These are phyloP conservation scores for Zaprionus bogoriensis DNA, from an alignment of 2,888 invertebrate genomes.

Conservation along the genomic window DNA sequence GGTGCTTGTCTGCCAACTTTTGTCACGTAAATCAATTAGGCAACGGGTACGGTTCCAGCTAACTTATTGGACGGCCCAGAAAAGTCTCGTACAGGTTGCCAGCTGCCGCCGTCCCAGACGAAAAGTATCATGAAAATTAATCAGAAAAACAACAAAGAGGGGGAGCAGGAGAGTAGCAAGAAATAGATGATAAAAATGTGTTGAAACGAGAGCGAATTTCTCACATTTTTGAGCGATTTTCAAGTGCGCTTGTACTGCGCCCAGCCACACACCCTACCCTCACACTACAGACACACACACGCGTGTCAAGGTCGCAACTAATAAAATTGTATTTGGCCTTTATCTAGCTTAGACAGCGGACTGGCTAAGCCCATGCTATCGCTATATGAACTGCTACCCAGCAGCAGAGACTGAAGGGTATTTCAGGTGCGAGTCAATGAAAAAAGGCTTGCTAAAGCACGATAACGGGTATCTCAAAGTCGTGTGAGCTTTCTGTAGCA, in stretches of 20 bases:
- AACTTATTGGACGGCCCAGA: slow-evolving; percentile 40
- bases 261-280: neutral
- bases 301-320: slow-evolving; percentile 34
- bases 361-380: neutral
- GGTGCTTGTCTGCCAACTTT: slow-evolving; percentile 62
- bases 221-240: neutral
- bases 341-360: slow-evolving; percentile 6
- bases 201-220: neutral
- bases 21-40: slow-evolving; percentile 71
- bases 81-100: slow-evolving; percentile 31
- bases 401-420: neutral
- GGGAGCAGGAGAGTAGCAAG: no score
- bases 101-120: neutral
- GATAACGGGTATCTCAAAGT: no score
- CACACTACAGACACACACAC: slow-evolving; percentile 16
- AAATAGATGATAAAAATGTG: no score
- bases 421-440: no score
- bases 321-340: slow-evolving; percentile 38
- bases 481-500: no score
- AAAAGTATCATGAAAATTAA: neutral
- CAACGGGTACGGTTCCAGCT: slow-evolving; percentile 39
- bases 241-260: slow-evolving; percentile 7
- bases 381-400: no score
- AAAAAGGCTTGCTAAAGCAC: no score
- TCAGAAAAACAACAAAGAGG: slow-evolving; percentile 1